Conservation (phyloP, 35 echinoderm and acorn worm species). For the Ophioderma brevispina region DNA sequence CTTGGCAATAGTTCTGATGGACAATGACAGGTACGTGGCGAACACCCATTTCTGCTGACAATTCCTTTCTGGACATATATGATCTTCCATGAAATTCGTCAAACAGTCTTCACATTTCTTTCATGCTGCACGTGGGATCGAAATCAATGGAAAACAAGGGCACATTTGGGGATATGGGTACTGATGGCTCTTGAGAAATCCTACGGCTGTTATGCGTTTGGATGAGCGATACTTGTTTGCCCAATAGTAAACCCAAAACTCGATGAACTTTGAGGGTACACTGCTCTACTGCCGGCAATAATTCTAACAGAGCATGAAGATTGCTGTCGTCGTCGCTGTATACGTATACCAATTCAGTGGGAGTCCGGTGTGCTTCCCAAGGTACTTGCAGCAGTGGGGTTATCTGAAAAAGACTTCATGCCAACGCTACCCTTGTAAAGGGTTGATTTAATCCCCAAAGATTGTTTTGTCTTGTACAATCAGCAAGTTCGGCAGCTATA, state of each 20-base stretch:
- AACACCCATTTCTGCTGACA: slow-evolving; percentile 17
- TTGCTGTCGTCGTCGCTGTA: slow-evolving; percentile 45
- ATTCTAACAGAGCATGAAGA: slow-evolving; percentile 53
- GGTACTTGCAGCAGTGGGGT: slow-evolving; percentile 17
- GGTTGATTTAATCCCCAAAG: not conserved
- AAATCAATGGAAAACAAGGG: slow-evolving; percentile 39
- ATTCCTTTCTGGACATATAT: slow-evolving; percentile 52
- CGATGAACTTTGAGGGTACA: slow-evolving; percentile 52
- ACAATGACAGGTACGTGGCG: slow-evolving; percentile 34
- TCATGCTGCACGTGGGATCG: not conserved
- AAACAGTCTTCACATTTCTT: slow-evolving; percentile 6
- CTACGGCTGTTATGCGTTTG: slow-evolving; percentile 26
- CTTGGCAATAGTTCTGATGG: not conserved
- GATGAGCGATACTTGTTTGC: slow-evolving; percentile 3
- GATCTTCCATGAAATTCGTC: slow-evolving; percentile 24
- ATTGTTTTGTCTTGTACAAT: slow-evolving; percentile 51
- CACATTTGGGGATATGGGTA: slow-evolving; percentile 69
- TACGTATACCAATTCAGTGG: slow-evolving; percentile 47
- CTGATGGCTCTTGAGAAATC: slow-evolving; percentile 65
- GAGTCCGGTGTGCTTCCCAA: slow-evolving; percentile 17
- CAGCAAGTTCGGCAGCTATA: slow-evolving; percentile 20
- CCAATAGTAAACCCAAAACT: slow-evolving; percentile 57
- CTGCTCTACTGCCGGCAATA: slow-evolving; percentile 52
- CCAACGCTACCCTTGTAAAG: slow-evolving; percentile 11
- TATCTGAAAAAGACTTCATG: slow-evolving; percentile 20